Percentiles rank a stretch among this genome's conserved stretches.
Evolutionary conservation across 2,113 vertebrate genomes (phyloP).

Genomic region (Paramisgurnus dabryanus): DNA sequence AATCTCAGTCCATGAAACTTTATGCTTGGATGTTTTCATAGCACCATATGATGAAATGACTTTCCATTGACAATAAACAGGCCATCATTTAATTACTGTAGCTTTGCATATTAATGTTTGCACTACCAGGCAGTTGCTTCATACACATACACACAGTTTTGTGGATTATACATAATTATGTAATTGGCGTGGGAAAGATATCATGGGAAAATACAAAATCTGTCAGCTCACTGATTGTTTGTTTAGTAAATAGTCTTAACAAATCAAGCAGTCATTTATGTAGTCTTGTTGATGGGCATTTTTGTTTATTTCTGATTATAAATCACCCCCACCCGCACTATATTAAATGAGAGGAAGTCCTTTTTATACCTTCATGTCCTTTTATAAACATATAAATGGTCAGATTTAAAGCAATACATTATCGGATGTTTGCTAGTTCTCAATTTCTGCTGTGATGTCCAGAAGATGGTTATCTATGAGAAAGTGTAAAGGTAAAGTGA

Average conservation of each 20-base stretch:
- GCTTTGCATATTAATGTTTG: neutral
- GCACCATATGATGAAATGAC: neutral
- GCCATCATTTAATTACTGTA: neutral
- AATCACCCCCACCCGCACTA: constrained; percentile 33
- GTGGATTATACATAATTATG: neutral
- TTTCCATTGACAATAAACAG: neutral
- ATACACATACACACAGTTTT: neutral
- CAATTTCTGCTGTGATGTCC: neutral
- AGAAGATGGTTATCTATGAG: neutral
- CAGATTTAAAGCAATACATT: neutral
- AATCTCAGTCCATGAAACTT: neutral
- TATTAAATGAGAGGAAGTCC: constrained; percentile 51
- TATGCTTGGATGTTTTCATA: neutral
- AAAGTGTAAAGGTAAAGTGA: neutral
- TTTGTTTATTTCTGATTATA: constrained; percentile 27
- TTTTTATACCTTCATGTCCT: constrained; percentile 34
- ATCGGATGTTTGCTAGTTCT: constrained; percentile 19
- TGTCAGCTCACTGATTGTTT: constrained; percentile 49
- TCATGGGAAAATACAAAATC: constrained; percentile 54
- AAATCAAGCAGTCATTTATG: constrained; percentile 14
- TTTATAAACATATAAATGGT: constrained; percentile 5
- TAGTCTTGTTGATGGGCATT: neutral
- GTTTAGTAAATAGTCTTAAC: constrained; percentile 47
- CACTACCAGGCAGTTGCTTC: neutral
- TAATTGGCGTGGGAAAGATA: neutral